These are phyloP conservation scores for Physocephala rufipes DNA, from an alignment of 2,888 invertebrate genomes.

Conservation along the genomic window DNA sequence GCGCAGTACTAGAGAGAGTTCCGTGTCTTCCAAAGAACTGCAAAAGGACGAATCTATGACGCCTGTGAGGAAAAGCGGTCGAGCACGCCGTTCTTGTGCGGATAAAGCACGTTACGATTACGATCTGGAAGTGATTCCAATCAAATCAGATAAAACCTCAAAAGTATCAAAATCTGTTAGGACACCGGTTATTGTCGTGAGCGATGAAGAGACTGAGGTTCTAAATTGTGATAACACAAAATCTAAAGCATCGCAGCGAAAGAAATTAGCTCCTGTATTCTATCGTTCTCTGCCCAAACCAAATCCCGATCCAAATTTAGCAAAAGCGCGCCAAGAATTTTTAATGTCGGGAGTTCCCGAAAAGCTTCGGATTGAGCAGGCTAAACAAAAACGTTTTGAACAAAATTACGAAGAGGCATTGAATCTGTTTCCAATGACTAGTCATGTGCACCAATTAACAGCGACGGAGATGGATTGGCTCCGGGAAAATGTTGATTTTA, in stretches of 20 bases:
- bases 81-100: conserved; percentile 59
- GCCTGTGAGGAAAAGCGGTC: conserved; percentile 48
- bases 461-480: conserved; percentile 40
- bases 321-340: conserved; percentile 76
- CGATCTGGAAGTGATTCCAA: conserved; percentile 54
- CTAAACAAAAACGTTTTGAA: conserved; percentile 66
- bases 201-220: conserved; percentile 43
- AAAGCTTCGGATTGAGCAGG: conserved; percentile 69
- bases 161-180: conserved; percentile 33
- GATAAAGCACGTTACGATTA: conserved; percentile 60
- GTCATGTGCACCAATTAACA: conserved; percentile 72
- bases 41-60: conserved; percentile 6
- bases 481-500: conserved; percentile 31
- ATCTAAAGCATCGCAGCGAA: conserved; percentile 51
- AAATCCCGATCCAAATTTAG: conserved; percentile 69
- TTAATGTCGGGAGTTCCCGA: conserved; percentile 78
- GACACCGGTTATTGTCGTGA: neutral
- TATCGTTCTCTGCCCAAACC: conserved; percentile 68
- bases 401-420: conserved; percentile 59
- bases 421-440: conserved; percentile 71
- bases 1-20: neutral
- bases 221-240: conserved; percentile 58
- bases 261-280: conserved; percentile 79
- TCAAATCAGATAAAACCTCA: conserved; percentile 43
- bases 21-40: neutral